Evolutionary conservation across 2,888 invertebrate species (phyloP), one percentile per base, ranked within the genome.

Genomic region (Eupelmus urozonus): DNA sequence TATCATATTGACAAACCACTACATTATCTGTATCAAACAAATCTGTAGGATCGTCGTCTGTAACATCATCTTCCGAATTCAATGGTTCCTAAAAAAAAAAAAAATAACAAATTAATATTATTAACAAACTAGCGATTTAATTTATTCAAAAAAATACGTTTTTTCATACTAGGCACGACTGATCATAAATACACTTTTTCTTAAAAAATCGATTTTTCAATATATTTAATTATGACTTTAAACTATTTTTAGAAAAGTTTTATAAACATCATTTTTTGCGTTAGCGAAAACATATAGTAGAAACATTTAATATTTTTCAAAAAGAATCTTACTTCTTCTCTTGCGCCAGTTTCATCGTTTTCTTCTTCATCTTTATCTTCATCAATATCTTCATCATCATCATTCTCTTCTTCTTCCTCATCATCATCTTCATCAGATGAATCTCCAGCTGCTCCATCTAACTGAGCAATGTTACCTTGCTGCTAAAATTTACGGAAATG

Each of bases 1-100:
- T 99, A 91, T 99, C 99, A 91, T 99, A 99, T 91, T 99, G 99
- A 90, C 99, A 99, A 78, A 99, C 99, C 80, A 99, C 97, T 76
- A 99, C 98, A 92, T 99, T 99, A 85, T 99, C 99, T 55, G 99
- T 98, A 86, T 99, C 99, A 91, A 99, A 99, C 89, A 99, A 93
- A 90, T 98, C 98, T 81, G 95, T 93, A 0, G 97, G 95, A 88
- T 98, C 96, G 86, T 98, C 98, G 89, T 98, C 98, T 65, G 98
- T 98, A 5, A 98, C 98, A 91, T 99, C 98, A 91, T 99, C 99
- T 85, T 95, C 97, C 4, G 98, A 98, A 90, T 98, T 98, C 0
- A 99, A 91, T 0, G 98, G 98, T 88, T 98, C 98, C 92, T 98
- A 79, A 0, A 81, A 80, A 16, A 67, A n/a, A 69, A 27, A 63